Evolutionary conservation across 2,888 invertebrate species (phyloP).

Genomic region (Ormyrus thymus): DNA sequence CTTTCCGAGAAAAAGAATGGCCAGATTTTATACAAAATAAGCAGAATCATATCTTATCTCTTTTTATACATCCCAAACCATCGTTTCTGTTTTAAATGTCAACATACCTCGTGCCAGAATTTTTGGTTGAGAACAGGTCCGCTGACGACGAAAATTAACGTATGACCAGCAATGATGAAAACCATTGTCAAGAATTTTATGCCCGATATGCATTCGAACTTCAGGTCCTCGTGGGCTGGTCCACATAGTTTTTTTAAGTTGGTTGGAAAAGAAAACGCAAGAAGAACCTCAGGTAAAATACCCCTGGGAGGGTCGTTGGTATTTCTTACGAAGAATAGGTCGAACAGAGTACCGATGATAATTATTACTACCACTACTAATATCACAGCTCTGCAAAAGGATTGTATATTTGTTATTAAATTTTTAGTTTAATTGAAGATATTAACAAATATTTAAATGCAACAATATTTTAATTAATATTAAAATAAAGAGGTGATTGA

Average conservation of each 20-base stretch:
- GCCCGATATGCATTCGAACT: slow-evolving; percentile 81
- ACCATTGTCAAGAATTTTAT: slow-evolving; percentile 83
- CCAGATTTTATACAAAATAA: no score
- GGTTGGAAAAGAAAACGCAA: slow-evolving; percentile 79
- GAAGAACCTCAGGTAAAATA: slow-evolving; percentile 60
- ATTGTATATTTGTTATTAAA: no score
- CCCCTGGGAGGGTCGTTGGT: slow-evolving; percentile 59
- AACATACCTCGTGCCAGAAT: slow-evolving; percentile 79
- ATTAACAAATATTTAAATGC: no score
- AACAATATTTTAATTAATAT: no score
- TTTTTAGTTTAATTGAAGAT: no score
- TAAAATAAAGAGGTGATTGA: no score
- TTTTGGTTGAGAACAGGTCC: slow-evolving; percentile 82
- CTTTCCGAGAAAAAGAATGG: no score
- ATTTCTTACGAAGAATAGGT: slow-evolving; percentile 61
- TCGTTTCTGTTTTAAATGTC: no score
- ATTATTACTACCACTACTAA: slow-evolving; percentile 62
- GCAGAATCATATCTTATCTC: no score
- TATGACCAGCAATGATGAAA: slow-evolving; percentile 82
- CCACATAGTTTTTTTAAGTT: slow-evolving; percentile 79
- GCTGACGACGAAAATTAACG: slow-evolving; percentile 80
- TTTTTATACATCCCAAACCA: no score
- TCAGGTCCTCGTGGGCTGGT: slow-evolving; percentile 78
- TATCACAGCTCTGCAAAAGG: slow-evolving; percentile 64
- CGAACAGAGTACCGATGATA: slow-evolving; percentile 65